Evolutionary conservation across 2,113 vertebrate species (phyloP), one percentile per base, ranked within the genome.

Genomic region (Sprattus sprattus): DNA sequence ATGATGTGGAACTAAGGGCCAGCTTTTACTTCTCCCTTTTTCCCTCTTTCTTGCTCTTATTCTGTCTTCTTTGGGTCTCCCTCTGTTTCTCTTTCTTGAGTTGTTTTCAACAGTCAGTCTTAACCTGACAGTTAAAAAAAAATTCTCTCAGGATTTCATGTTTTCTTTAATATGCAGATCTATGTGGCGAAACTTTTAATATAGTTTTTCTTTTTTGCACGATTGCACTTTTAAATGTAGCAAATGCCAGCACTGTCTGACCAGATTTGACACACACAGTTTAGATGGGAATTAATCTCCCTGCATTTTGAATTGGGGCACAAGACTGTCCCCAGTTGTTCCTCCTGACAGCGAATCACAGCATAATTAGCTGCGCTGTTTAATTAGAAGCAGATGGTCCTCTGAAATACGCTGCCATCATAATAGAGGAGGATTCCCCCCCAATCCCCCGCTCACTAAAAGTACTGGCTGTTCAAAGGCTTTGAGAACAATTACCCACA

Each of bases 1-100:
- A 92, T 91, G 89, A 92, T 90, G 92, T 92, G 89, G 89, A 93
- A 91, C 85, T 87, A 82, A 89, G 46, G 82, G 87, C 81, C 85
- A 81, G 82, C 85, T 86, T 91, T 90, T 81, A 81, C 89, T 88
- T 85, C 49, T 64, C 25, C 15, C 13, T 8, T 82, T 46, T 25
- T 49, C 5, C 54, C 10, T 32, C 71, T 15, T 32, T 16, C 25
- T 39, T 13, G 45, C 57, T 46, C 39, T 25, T 7, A 80, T 82
- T 78, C 75, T 22, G 54, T 81, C 46, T 60, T 25, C 81, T 78
- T 18, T 85, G 7, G 22, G 5, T 82, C 83, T 83, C 84, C 84
- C 25, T 39, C 39, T 10, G 32, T 10, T 50, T 39, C 85, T 88
- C 87, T 90, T 85, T 54, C 46, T 82, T 75, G 39, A 52, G 84